Evolutionary conservation across 2,113 vertebrate genomes (phyloP).

Genomic region (Crotalus tigris): DNA sequence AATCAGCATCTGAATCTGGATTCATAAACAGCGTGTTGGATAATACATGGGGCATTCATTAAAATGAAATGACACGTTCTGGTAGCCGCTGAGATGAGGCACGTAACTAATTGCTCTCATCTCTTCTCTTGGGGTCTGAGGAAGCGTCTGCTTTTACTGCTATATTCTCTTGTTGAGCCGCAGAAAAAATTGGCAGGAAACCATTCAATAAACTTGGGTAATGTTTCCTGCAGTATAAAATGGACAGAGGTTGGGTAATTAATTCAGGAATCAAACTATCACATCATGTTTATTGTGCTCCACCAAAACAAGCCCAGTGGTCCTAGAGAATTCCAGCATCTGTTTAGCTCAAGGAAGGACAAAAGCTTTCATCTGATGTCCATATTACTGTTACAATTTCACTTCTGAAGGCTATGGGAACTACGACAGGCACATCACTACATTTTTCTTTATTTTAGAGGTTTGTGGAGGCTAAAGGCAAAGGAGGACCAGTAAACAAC

Average conservation of each 20-base stretch:
- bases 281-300: neutral
- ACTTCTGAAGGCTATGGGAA: neutral
- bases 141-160: neutral
- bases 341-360: neutral
- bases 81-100: slow-evolving; percentile 32
- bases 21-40: slow-evolving; percentile 48
- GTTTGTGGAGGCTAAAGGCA: neutral
- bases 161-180: neutral
- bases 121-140: neutral
- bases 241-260: neutral
- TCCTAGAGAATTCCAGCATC: neutral
- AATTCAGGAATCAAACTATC: neutral
- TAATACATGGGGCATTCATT: slow-evolving; percentile 48
- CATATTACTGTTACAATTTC: neutral
- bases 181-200: neutral
- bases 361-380: neutral
- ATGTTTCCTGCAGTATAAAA: neutral
- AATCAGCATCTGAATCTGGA: slow-evolving; percentile 50
- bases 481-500: neutral
- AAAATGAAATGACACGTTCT: slow-evolving; percentile 31
- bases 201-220: neutral
- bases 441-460: neutral
- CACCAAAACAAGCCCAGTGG: neutral
- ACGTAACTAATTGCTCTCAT: slow-evolving; percentile 36
- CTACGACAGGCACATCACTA: neutral